These are phyloP conservation scores for Nyctibius grandis DNA, from an alignment of 2,797 vertebrate species.

Conservation along the genomic window DNA sequence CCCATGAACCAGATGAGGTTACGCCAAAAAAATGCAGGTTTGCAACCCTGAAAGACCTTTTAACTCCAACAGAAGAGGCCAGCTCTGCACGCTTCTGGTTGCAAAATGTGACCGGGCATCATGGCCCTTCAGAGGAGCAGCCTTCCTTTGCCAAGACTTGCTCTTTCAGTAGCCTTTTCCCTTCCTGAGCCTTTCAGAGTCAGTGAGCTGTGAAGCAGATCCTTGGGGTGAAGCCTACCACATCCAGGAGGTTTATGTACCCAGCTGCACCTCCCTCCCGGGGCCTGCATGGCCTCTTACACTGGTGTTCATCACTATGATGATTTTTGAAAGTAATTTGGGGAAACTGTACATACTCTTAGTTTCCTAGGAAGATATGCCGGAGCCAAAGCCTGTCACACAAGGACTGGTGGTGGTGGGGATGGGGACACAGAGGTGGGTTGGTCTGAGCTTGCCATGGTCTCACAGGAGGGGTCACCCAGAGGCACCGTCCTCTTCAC, in stretches of 20 bases:
- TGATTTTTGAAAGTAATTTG: neutral
- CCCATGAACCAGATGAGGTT: neutral
- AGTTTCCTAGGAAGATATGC: neutral
- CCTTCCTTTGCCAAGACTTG: neutral
- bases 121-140: neutral
- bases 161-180: neutral
- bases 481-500: neutral
- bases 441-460: neutral
- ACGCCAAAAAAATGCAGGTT: neutral
- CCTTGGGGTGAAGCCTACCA: neutral
- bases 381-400: neutral
- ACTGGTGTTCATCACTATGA: neutral
- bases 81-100: neutral
- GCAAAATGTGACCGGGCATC: accelerated
- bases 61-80: neutral
- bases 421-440: neutral
- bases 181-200: neutral
- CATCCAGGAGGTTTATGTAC: neutral
- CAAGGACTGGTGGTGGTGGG: neutral
- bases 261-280: neutral
- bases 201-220: neutral
- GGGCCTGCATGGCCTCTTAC: neutral
- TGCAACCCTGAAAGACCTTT: neutral
- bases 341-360: accelerated
- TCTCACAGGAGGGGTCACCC: neutral